Percentiles rank a stretch among this genome's conserved stretches.
phyloP scores from a whole-genome alignment of 2,113 vertebrate species.

The Nannospalax galili region DNA sequence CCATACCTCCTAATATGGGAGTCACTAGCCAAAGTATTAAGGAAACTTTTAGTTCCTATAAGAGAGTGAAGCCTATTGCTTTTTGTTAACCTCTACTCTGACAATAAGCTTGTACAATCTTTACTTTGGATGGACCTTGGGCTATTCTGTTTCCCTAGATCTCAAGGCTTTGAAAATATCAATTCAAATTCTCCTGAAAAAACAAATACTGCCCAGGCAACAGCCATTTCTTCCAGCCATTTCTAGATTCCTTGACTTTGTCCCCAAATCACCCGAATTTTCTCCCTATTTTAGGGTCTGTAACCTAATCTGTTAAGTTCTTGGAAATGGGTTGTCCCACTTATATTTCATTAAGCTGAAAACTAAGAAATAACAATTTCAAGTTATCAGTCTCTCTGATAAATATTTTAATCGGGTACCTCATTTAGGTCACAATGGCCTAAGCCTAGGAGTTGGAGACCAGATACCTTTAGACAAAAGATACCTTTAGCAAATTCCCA shows the following conservation, averaged over 20 bases:
- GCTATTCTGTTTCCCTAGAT: constrained; percentile 4
- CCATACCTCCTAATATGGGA: background rate
- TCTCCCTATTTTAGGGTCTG: background rate
- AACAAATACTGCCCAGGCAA: background rate
- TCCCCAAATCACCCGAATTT: background rate
- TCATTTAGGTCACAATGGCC: background rate
- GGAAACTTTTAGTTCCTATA: background rate
- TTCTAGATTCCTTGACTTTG: background rate
- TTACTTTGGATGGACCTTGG: background rate
- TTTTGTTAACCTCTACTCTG: background rate
- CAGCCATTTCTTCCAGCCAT: background rate
- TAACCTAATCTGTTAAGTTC: constrained; percentile 35
- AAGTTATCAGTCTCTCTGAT: constrained; percentile 29
- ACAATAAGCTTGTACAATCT: background rate
- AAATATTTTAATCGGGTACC: background rate
- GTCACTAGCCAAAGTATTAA: background rate
- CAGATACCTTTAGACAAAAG: background rate
- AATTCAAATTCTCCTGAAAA: background rate
- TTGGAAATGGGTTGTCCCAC: background rate
- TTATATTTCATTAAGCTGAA: constrained; percentile 45
- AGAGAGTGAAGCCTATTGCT: background rate
- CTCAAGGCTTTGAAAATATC: background rate
- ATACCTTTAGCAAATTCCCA: background rate
- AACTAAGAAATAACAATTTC: constrained; percentile 20
- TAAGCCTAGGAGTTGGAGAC: background rate